Evolutionary conservation across 2,888 invertebrate genomes (phyloP).

Genomic region (Lasioglossum calceatum): DNA sequence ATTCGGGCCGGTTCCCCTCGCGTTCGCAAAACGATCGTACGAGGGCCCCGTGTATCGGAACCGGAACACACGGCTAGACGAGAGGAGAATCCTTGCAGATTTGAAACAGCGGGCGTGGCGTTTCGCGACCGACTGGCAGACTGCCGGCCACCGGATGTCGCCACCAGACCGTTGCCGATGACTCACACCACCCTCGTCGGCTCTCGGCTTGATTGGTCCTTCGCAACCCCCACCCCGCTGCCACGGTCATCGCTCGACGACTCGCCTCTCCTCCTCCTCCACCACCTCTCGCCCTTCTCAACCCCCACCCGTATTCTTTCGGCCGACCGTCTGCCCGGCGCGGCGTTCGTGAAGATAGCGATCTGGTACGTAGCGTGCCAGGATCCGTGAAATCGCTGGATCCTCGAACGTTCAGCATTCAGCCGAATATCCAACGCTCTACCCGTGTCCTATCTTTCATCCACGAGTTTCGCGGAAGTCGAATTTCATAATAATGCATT

Average conservation of each 20-base stretch:
- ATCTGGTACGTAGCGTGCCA: slow-evolving; percentile 51
- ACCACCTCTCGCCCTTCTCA: not conserved
- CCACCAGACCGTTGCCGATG: slow-evolving; percentile 78
- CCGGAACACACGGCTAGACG: slow-evolving; percentile 10
- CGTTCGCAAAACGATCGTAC: slow-evolving; percentile 56
- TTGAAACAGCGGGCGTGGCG: slow-evolving; percentile 83
- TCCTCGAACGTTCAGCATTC: slow-evolving; percentile 13
- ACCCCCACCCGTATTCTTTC: not conserved
- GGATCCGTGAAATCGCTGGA: slow-evolving; percentile 40
- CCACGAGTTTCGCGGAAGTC: not conserved
- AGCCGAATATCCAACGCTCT: not conserved
- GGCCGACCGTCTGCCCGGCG: slow-evolving; percentile 25
- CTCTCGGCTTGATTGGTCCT: slow-evolving; percentile 59
- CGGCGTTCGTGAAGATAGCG: slow-evolving; percentile 35
- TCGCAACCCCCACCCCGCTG: slow-evolving; percentile 53
- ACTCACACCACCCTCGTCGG: slow-evolving; percentile 80
- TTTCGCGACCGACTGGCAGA: slow-evolving; percentile 83
- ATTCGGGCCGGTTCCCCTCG: slow-evolving; percentile 52
- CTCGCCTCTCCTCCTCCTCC: slow-evolving; percentile 24
- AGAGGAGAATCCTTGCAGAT: slow-evolving; percentile 27
- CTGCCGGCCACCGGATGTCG: slow-evolving; percentile 74
- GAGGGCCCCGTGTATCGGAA: slow-evolving; percentile 31
- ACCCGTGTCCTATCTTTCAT: not conserved
- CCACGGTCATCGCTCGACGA: slow-evolving; percentile 53
- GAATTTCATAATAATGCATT: too few relatives aligned